Base-by-base conservation (phyloP, 2,888 invertebrate genomes). In the Portevinia maculata region DNA sequence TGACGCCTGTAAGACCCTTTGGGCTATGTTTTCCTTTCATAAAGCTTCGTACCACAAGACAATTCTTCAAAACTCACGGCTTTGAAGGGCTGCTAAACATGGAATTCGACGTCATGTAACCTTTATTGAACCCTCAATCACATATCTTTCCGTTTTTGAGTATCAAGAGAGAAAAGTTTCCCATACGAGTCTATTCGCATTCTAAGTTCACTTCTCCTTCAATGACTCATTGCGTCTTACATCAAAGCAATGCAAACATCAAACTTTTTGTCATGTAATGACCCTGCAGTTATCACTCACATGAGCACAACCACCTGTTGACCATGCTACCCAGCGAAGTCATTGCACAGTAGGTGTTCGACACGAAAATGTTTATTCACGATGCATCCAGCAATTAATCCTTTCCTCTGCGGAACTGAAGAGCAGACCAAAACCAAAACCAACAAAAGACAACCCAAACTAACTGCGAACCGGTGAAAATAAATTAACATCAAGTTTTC, bases 401-500 rank as follows among this genome's bases (percentile, higher is more conserved):
- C 60, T 28, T 17, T 73, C 79, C 46, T 30, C 52, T 34, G 64
- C 32, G 50, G 34, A 50, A 74, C 19, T 24, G 24, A 5, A 5
- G 24, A 24, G 5, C 24, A 24, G 24, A 24, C 24, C 5, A 3
- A 24, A 24, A 48, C 28, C 13, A 46, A 32, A 32, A 17, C 41
- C 15, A 28, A 37, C 15, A 52, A 44, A 52, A 21, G 34, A 32
- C 11, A 32, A 65, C 30, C 32, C 59, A 52, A 73, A 74, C 13
- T 39, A 37, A 60, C 41, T 32, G 73, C 39, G 34, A 81, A 81
- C 76, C 81, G 76, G 81, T 70, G 81, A 76, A 81, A 75, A 69
- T 76, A 76, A 76, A 70, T 76, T 19, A 70, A 30, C 64, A 34
- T 81, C 76, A 46, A 79, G 79, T 79, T 81, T 81, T 81, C 70